phyloP scores from a whole-genome alignment of 2,888 invertebrate genomes.

The Drosophila meridiana region DNA sequence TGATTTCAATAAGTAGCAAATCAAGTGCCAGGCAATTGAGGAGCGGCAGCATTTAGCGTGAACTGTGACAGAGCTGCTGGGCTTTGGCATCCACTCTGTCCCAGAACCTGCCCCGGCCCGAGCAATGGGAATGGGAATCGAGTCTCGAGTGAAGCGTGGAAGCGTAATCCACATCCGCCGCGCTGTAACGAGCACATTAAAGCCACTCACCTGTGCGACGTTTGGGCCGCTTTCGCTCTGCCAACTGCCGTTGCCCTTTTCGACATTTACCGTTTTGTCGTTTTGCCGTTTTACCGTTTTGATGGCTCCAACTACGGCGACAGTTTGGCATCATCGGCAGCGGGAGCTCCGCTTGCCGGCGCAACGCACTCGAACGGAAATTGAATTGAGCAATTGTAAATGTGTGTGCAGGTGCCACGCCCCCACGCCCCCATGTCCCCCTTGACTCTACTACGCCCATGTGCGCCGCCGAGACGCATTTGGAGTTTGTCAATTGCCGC shows the following conservation, averaged over 20 bases:
- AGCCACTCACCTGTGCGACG: constrained; percentile 76
- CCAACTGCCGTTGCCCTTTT: constrained; percentile 40
- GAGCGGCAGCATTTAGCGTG: constrained; percentile 12
- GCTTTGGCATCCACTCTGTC: not conserved
- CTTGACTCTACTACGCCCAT: not conserved
- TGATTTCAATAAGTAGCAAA: constrained; percentile 78
- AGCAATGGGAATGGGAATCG: not conserved
- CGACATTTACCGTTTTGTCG: constrained; percentile 29
- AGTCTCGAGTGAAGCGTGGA: constrained; percentile 7
- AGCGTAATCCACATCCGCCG: constrained; percentile 61
- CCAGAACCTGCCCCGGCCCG: not conserved
- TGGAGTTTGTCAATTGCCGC: constrained; percentile 77
- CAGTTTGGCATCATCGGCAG: constrained; percentile 75
- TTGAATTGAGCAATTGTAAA: constrained; percentile 82
- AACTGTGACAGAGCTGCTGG: constrained; percentile 15
- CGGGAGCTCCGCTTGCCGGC: constrained; percentile 69
- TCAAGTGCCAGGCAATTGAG: constrained; percentile 62
- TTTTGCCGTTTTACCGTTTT: constrained; percentile 24
- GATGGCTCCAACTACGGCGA: constrained; percentile 45
- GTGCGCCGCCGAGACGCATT: not conserved
- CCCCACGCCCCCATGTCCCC: not conserved
- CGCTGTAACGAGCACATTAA: constrained; percentile 73
- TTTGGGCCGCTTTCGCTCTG: constrained; percentile 34
- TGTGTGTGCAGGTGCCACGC: constrained; percentile 31
- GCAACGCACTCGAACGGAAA: constrained; percentile 80